Evolutionary conservation across 2,113 vertebrate species (phyloP), one percentile per base, ranked within the genome.

Genomic region (Thunnus maccoyii): DNA sequence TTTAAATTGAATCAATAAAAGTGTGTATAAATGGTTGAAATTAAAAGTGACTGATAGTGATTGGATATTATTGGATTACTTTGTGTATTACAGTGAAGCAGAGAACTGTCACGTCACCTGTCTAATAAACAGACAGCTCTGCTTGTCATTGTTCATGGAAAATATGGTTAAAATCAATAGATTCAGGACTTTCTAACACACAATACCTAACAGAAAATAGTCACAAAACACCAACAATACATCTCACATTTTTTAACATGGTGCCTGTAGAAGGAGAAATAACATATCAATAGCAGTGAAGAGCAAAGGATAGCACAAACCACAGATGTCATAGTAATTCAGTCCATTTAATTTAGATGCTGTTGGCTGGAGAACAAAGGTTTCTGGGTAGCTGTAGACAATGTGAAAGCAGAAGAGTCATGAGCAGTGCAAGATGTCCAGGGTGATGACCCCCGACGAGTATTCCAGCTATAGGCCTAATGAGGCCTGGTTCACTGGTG

Each of bases 401-500:
- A 58, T 72, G 62, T 72, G 46, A 78, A 66, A 83, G 68, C 57
- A 50, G 56, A 52, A 67, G 76, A 82, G 68, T 67, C 17, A 27
- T 10, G 55, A 93, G 66, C 41, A 46, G 76, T 25, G 76, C 68
- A 74, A 85, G 80, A 85, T 48, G 65, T 83, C 51, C 60, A 50
- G 78, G 81, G 85, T 90, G 86, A 86, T 83, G 87, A 92, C 87
- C 89, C 78, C 69, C 15, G 20, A 86, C 52, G 51, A 83, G 78
- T 78, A 54, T 75, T 86, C 50, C 81, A 69, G 80, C 88, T 86
- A 58, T 47, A 84, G 85, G 76, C 78, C 82, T 93, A 92, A 93
- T 92, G 89, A 93, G 90, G 84, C 83, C 90, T 80, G 75, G 78
- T 83, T 85, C 79, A 50, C 86, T 80, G 81, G 65, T 87, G 88